These are phyloP conservation scores for Candoia aspera DNA, from an alignment of 2,113 vertebrate species.

Conservation along the genomic window DNA sequence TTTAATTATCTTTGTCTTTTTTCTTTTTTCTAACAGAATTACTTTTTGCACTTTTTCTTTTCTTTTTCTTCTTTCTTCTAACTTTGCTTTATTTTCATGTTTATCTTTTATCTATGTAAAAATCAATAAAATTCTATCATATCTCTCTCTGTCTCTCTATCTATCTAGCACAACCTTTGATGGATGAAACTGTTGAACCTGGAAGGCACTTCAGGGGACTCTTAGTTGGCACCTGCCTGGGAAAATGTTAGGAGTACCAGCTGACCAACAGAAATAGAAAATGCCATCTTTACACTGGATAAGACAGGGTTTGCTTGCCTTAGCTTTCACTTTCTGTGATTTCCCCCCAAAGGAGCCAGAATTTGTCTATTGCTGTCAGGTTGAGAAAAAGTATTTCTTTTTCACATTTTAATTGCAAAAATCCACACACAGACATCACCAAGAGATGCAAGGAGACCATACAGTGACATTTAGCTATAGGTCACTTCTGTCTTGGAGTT, in stretches of 20 bases:
- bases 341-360: neutral
- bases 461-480: neutral
- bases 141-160: no score
- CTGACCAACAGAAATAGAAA: neutral
- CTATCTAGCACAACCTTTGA: no score
- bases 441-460: neutral
- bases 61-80: no score
- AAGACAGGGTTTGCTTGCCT: neutral
- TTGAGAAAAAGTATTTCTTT: neutral
- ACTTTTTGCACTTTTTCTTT: no score
- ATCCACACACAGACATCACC: neutral
- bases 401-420: neutral
- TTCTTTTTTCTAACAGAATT: no score
- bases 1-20: no score
- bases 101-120: no score
- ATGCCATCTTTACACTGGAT: neutral
- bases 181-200: no score
- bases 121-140: no score
- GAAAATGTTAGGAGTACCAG: neutral
- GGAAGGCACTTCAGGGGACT: no score
- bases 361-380: neutral
- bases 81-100: no score
- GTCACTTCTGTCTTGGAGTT: neutral
- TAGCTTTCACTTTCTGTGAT: neutral
- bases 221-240: no score